Evolutionary conservation across 1,140 invertebrate genomes (phyloP), one percentile per base, ranked within the genome.

Genomic region (Diachasma alloeum): DNA sequence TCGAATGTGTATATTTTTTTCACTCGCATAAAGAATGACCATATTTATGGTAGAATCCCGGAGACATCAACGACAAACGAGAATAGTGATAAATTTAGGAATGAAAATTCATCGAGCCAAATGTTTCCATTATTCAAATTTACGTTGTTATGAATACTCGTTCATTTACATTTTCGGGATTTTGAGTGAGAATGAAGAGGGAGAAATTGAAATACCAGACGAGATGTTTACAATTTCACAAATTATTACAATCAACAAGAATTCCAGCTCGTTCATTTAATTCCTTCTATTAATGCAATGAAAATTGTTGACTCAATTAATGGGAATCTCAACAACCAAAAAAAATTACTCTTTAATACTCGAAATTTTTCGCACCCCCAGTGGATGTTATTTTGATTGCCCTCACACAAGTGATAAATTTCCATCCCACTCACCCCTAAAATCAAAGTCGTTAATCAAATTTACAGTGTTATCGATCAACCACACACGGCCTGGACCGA

Each of bases 381-480:
- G 5, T 63, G 24, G 22, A 26, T 26, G 59, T 15, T 63, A 26
- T 63, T 63, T 63, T 63, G 59, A 63, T 63, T 11, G 24, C 22
- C 11, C 59, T 15, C n/a, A 6, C 19, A 19, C 24, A 26, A 19
- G 59, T 26, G 24, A 63, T 63, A 63, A 63, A 63, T 63, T 17
- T 63, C 24, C 15, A 1, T 15, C 59, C 24, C 0, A 24, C 59
- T 6, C 22, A 24, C 11, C 8, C 22, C 13, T 63, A 63, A 63
- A 24, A 63, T 63, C 24, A 63, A 26, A 63, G 59, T 63, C 59
- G 59, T 63, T 63, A 63, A 63, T 63, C 59, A 63, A 63, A 63
- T 63, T 63, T 63, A 31, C 59, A 63, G 4, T 24, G 59, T 31
- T 63, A 63, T 63, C 59, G 59, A 63, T 63, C 24, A 63, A 63